phyloP scores from a whole-genome alignment of 1,140 invertebrate genomes.

The Akabosia matsudoensis region DNA sequence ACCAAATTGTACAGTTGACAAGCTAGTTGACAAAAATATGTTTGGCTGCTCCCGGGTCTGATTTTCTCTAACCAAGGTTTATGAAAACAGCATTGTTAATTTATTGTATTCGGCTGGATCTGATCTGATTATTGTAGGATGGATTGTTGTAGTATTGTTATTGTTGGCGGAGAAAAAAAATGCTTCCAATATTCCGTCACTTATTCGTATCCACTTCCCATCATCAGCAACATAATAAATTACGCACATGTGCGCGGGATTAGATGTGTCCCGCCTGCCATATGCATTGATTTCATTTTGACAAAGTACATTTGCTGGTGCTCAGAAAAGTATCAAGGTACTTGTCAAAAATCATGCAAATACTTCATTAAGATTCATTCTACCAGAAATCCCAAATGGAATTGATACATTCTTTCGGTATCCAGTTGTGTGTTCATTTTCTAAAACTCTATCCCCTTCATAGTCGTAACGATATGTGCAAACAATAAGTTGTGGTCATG shows the following conservation, averaged over 20 bases:
- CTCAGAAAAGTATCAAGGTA: background rate
- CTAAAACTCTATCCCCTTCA: background rate
- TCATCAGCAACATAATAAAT: background rate
- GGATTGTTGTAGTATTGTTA: too few relatives aligned
- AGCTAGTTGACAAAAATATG: too few relatives aligned
- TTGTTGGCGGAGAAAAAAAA: too few relatives aligned
- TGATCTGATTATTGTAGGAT: too few relatives aligned
- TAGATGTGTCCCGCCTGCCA: background rate
- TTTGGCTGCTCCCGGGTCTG: too few relatives aligned
- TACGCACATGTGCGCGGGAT: background rate
- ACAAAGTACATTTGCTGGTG: background rate
- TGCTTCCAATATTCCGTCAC: too few relatives aligned
- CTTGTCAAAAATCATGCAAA: slow-evolving; percentile 24
- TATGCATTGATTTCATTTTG: background rate
- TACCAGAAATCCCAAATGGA: background rate
- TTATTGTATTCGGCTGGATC: too few relatives aligned
- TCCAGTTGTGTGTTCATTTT: too few relatives aligned
- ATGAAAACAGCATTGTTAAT: too few relatives aligned
- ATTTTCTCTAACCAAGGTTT: too few relatives aligned
- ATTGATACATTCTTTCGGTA: background rate
- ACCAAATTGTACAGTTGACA: too few relatives aligned
- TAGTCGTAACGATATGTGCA: background rate
- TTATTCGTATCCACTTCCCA: too few relatives aligned
- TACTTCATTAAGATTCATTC: slow-evolving; percentile 3
- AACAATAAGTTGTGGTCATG: background rate